These are phyloP conservation scores for Gymnogyps californianus DNA, from an alignment of 2,113 vertebrate genomes.

Conservation along the genomic window DNA sequence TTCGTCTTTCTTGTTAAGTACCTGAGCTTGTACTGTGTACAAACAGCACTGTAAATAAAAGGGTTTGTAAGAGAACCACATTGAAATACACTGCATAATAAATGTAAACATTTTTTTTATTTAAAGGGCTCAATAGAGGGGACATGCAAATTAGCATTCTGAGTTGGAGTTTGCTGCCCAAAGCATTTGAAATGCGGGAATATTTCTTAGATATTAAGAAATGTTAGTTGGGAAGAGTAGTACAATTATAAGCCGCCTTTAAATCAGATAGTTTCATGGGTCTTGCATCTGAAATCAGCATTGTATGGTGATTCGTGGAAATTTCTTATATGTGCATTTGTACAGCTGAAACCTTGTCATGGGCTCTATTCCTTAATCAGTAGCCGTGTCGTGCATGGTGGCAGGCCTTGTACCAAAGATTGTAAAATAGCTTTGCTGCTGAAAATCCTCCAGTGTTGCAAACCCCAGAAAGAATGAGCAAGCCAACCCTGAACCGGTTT, in stretches of 20 bases:
- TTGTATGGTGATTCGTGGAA: neutral
- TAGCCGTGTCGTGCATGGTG: neutral
- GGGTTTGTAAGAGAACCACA: neutral
- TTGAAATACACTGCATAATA: neutral
- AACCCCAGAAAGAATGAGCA: neutral
- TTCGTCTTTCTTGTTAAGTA: neutral
- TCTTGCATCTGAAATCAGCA: neutral
- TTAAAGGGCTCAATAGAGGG: neutral
- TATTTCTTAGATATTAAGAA: neutral
- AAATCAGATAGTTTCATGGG: neutral
- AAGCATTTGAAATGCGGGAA: neutral
- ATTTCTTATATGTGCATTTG: neutral
- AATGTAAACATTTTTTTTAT: neutral
- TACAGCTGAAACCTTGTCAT: neutral
- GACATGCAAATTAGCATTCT: neutral
- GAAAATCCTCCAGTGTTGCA: neutral
- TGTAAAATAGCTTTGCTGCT: neutral
- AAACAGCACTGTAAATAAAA: neutral
- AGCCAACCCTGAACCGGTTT: neutral
- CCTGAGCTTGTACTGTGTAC: neutral
- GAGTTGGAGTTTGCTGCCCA: neutral
- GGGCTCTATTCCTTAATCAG: neutral
- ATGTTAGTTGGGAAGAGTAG: neutral
- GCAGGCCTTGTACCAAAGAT: neutral
- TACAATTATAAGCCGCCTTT: neutral